phyloP scores from a whole-genome alignment of 2,113 vertebrate genomes.

The Anser brachyrhynchus region DNA sequence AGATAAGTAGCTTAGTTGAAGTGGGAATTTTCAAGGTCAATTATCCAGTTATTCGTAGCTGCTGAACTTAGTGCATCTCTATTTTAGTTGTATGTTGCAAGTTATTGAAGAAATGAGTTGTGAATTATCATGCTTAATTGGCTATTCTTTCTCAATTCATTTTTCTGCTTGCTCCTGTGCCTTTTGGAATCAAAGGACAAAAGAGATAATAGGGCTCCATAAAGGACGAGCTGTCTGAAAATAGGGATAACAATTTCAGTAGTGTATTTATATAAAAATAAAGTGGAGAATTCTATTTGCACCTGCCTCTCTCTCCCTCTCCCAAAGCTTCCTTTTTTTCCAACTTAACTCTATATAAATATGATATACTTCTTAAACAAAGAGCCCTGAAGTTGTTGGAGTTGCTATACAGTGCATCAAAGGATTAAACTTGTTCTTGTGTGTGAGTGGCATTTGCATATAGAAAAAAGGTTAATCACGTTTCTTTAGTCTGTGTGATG shows the following conservation, averaged over 20 bases:
- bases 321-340: background rate
- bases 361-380: background rate
- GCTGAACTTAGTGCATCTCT: background rate
- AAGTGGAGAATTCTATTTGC: background rate
- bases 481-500: background rate
- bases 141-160: background rate
- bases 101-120: background rate
- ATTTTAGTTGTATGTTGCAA: background rate
- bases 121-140: background rate
- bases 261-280: background rate
- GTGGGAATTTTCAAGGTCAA: background rate
- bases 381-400: too few species aligned
- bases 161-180: background rate
- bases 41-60: background rate
- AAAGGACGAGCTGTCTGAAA: background rate
- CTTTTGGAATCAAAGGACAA: background rate
- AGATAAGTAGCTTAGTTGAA: background rate
- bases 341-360: background rate
- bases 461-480: too few species aligned
- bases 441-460: background rate
- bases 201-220: background rate
- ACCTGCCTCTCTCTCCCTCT: background rate
- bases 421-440: too few species aligned
- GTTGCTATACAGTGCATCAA: too few species aligned
- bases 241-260: background rate